Conservation (phyloP, 2,888 invertebrate species). For the Sphinx pinastri region DNA sequence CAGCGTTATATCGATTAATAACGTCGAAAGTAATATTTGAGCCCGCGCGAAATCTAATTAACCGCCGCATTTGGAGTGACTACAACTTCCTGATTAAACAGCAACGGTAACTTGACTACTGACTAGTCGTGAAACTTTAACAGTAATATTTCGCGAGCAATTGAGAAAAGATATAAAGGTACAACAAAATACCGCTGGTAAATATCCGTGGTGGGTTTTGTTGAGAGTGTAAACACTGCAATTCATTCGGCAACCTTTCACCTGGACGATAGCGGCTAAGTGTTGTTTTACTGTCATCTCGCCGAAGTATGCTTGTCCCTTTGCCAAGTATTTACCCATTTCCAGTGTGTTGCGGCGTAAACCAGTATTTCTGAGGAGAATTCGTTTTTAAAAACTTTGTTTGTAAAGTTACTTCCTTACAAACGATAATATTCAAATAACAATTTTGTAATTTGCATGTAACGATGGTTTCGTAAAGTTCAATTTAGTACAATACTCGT, state of each 20-base stretch:
- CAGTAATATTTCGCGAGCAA: slow-evolving; percentile 46
- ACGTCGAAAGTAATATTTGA: slow-evolving; percentile 29
- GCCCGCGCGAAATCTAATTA: slow-evolving; percentile 8
- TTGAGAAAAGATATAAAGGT: slow-evolving; percentile 51
- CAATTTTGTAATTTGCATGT: no score
- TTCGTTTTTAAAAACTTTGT: background rate
- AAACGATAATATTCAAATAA: background rate
- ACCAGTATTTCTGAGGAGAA: slow-evolving; percentile 14
- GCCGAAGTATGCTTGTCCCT: slow-evolving; percentile 43
- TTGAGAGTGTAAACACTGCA: slow-evolving; percentile 60
- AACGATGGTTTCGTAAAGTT: background rate
- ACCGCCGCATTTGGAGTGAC: slow-evolving; percentile 1
- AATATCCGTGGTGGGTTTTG: slow-evolving; percentile 36
- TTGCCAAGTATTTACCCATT: slow-evolving; percentile 45
- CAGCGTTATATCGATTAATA: slow-evolving; percentile 33
- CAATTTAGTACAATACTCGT: background rate
- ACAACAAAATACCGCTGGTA: slow-evolving; percentile 46
- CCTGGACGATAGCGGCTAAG: slow-evolving; percentile 69
- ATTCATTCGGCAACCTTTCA: slow-evolving; percentile 73
- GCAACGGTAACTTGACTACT: slow-evolving; percentile 26
- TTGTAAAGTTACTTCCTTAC: background rate
- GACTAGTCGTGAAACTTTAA: slow-evolving; percentile 37
- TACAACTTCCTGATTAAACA: slow-evolving; percentile 32
- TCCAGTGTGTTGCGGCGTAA: slow-evolving; percentile 33
- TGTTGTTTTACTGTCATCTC: slow-evolving; percentile 59